Evolutionary conservation across 2,888 invertebrate genomes (phyloP), one percentile per base, ranked within the genome.

Genomic region (Lasioglossum malachurum): DNA sequence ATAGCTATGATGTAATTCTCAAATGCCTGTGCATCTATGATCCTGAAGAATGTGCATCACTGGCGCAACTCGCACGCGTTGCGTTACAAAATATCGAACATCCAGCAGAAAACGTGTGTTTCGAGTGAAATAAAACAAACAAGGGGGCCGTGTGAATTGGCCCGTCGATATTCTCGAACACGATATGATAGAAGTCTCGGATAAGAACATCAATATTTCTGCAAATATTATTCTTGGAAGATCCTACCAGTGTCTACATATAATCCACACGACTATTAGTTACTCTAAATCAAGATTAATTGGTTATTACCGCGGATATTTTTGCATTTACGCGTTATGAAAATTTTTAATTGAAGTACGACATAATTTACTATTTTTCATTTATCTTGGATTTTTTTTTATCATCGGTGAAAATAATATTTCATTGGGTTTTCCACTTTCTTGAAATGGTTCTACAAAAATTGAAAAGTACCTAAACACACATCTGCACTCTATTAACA

Each of bases 1-100:
- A 86, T 76, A 75, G 67, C 79, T 77, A 83, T 86, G 85, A 86
- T 86, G 84, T 83, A 86, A 86, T 83, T 79, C 74, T 49, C 49
- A 80, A 79, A 80, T 67, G 67, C 74, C 67, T 75, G 41, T 44
- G 44, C 67, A 67, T 83, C 83, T 69, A 41, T 69, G 31, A 76
- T 74, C 41, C 76, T 38, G 64, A 53, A 75, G 75, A 78, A 75
- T 53, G 57, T 73, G 73, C 41, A 69, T 67, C 72, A 64, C 60
- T 67, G 49, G 76, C 73, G 35, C 73, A 23, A 53, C n/a, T 31
- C 23, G 44, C 57, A 46, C 53, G 80, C 35, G 41, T 41, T 64
- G 75, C 64, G 74, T 76, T 76, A 67, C 46, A 79, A 75, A 83
- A 46, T 69, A 35, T 38, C 44, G 80, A 35, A 49, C 16, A n/a